A percentile compares a stretch with the other conserved stretches of the same genome.
Conservation (phyloP, 2,888 invertebrate genomes). For the Ectemnius continuus region DNA sequence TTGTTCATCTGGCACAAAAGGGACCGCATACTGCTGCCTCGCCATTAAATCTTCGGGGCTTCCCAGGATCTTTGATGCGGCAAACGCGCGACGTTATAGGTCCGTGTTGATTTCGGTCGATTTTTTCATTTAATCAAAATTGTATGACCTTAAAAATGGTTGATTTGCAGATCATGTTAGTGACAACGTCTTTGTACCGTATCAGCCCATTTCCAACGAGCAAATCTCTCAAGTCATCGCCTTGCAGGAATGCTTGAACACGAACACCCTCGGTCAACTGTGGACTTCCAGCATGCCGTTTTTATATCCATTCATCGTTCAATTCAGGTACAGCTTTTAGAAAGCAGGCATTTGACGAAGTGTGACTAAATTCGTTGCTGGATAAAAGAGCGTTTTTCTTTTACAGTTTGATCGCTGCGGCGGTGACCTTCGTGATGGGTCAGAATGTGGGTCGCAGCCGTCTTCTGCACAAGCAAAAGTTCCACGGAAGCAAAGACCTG, state of each 20-base stretch:
- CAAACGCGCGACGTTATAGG: constrained; percentile 71
- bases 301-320: constrained; percentile 80
- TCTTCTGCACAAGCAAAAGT: constrained; percentile 69
- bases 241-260: constrained; percentile 79
- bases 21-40: constrained; percentile 71
- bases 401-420: constrained; percentile 79
- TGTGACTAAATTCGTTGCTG: no score
- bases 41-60: constrained; percentile 77
- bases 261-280: constrained; percentile 79
- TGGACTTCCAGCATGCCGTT: constrained; percentile 81
- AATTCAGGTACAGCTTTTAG: constrained; percentile 77
- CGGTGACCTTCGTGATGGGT: constrained; percentile 80
- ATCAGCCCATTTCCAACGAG: constrained; percentile 77
- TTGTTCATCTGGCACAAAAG: constrained; percentile 77
- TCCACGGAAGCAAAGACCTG: constrained; percentile 71
- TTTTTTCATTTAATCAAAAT: no score
- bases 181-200: constrained; percentile 51
- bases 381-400: not conserved
- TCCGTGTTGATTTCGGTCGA: constrained; percentile 38
- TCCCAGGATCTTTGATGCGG: constrained; percentile 76
- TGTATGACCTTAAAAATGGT: not conserved
- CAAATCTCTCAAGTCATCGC: constrained; percentile 79
- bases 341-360: not conserved
- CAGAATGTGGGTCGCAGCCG: constrained; percentile 78
- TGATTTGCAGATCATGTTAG: not conserved